A percentile compares a stretch with the other conserved stretches of the same genome.
These are phyloP conservation scores for Vollenhovia emeryi DNA, from an alignment of 1,140 invertebrate genomes.

Conservation along the genomic window DNA sequence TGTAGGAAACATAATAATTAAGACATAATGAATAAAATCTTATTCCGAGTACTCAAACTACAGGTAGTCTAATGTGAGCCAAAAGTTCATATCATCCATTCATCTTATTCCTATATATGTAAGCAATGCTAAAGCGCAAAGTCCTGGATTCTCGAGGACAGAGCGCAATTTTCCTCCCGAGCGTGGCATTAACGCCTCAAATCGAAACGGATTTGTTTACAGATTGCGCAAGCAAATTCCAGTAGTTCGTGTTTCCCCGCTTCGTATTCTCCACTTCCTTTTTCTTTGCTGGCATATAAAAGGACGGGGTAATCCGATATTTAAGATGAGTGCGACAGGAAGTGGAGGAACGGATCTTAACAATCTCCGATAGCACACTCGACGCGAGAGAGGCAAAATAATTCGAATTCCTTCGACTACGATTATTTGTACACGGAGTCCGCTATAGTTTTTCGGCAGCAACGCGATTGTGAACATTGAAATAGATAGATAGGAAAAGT, in stretches of 20 bases:
- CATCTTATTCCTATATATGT: neutral
- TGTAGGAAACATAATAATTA: too few species aligned
- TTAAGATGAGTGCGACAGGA: conserved; percentile 31
- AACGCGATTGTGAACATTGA: neutral
- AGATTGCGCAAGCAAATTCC: conserved; percentile 21
- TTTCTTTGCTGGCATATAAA: conserved; percentile 28
- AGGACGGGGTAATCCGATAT: conserved; percentile 61
- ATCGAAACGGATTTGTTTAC: conserved; percentile 59
- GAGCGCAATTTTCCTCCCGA: conserved; percentile 25
- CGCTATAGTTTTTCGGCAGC: neutral
- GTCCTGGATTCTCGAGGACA: conserved; percentile 21
- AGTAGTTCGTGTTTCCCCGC: conserved; percentile 37
- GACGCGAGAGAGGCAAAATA: neutral
- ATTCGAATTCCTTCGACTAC: neutral
- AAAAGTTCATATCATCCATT: neutral
- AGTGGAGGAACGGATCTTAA: conserved; percentile 7
- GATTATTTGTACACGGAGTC: neutral
- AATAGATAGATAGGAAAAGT: neutral
- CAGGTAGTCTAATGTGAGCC: neutral
- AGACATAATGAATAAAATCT: neutral
- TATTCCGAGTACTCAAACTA: neutral
- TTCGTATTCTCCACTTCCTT: conserved; percentile 5
- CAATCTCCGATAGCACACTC: neutral
- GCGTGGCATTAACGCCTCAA: conserved; percentile 41
- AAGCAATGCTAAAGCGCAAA: neutral